Evolutionary conservation across 2,797 vertebrate species (phyloP), one percentile per base, ranked within the genome.

Genomic region (Coluber constrictor): DNA sequence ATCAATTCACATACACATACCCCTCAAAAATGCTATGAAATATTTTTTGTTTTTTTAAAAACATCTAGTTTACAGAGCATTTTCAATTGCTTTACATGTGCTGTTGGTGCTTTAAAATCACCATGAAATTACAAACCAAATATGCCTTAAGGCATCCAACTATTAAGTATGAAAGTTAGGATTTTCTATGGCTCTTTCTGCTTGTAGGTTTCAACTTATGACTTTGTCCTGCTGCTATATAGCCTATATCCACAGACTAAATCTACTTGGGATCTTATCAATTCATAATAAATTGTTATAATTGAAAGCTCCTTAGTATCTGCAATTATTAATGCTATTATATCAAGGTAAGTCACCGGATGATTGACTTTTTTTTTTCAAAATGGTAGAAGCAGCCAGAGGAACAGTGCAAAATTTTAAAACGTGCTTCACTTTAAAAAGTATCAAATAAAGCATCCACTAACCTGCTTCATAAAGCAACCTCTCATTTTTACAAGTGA

Each of bases 111-210:
- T 95, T 94, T 93, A 95, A 94, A 37, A 51, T 54, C 9, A 93
- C 60, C 86, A 93, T 91, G 92, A 94, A 94, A 43, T 18, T 94
- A 90, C 54, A 95, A 94, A 96, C 96, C 93, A 95, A 95, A 94
- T 89, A 37, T 95, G 86, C 89, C 94, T 93, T 63, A 90, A 95
- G 91, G 32, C 90, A 95, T 91, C 63, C 95, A 60, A 92, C 10
- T 90, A 91, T 93, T 90, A 93, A 92, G 93, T 63, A 93, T 95
- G 95, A 96, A 92, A 95, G 16, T 20, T 27, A 47, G 9, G 37
- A 55, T 95, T 96, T 94, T 92, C 94, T 91, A 92, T 10, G 27
- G 27, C 12, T 55, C 11, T 32, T n/a, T 9, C 37, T 18, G 47
- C 51, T 20, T 55, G 0, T 37, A 18, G n/a, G 47, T 43, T 87